These are phyloP conservation scores for Poeciliopsis gracilis DNA, from an alignment of 2,797 vertebrate species.

Conservation along the genomic window DNA sequence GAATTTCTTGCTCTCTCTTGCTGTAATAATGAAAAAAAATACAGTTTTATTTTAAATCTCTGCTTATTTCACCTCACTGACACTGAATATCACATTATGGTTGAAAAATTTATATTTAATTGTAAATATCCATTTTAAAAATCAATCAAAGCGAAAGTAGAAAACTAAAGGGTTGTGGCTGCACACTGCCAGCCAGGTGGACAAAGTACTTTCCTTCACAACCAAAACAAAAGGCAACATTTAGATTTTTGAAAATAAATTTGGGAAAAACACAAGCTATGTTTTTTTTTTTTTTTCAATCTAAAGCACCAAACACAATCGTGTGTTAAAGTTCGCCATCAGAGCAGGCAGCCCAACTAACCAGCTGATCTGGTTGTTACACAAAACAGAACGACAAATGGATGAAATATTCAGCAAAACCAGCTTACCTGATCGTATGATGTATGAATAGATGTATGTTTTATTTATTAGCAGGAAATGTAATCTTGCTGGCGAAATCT, in stretches of 20 bases:
- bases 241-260: background rate
- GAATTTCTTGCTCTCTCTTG: background rate
- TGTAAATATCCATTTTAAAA: background rate
- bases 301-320: background rate
- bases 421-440: background rate
- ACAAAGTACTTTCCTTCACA: background rate
- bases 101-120: background rate
- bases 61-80: background rate
- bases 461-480: background rate
- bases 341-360: background rate
- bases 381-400: background rate
- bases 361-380: no score
- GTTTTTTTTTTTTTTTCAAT: background rate
- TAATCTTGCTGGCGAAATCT: background rate
- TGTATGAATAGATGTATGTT: background rate
- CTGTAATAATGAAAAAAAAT: no score
- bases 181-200: background rate
- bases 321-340: background rate
- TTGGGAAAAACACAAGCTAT: background rate
- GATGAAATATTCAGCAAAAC: background rate
- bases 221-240: background rate
- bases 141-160: background rate
- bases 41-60: background rate
- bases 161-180: background rate
- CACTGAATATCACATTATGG: background rate